Percentiles rank a stretch among this genome's conserved stretches.
These are phyloP conservation scores for Sinodicranocentrus sp. DNA, from an alignment of 2,888 invertebrate species.

Conservation along the genomic window DNA sequence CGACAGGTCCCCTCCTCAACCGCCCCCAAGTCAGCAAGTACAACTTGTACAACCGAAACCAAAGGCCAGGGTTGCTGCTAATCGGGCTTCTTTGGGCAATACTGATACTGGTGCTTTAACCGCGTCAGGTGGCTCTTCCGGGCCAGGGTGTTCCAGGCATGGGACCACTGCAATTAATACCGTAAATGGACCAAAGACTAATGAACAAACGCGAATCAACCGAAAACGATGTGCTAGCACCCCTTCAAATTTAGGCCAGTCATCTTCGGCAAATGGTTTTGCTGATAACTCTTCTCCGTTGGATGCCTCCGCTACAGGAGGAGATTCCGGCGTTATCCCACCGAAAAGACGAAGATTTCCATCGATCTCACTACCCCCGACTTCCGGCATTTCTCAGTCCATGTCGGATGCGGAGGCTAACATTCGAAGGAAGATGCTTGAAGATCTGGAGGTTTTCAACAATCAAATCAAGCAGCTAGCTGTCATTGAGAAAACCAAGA, in stretches of 20 bases:
- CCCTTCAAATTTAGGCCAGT: conserved; percentile 70
- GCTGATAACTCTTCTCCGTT: conserved; percentile 43
- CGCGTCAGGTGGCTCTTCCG: conserved; percentile 35
- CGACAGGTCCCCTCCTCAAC: conserved; percentile 52
- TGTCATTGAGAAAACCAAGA: conserved; percentile 70
- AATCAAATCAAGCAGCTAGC: conserved; percentile 70
- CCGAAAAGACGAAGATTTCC: conserved; percentile 74
- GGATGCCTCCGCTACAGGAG: conserved; percentile 25
- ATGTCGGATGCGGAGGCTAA: conserved; percentile 63
- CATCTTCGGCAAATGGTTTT: conserved; percentile 54
- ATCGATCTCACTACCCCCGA: conserved; percentile 67
- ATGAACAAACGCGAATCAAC: conserved; percentile 58
- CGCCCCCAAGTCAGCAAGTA: conserved; percentile 55
- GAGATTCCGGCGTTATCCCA: conserved; percentile 65
- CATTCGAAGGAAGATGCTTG: conserved; percentile 71
- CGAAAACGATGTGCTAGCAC: conserved; percentile 71
- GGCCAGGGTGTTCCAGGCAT: conserved; percentile 38
- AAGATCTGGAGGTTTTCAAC: conserved; percentile 72
- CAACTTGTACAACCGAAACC: conserved; percentile 60
- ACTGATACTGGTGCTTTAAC: conserved; percentile 55
- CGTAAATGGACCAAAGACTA: conserved; percentile 56
- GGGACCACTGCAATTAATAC: conserved; percentile 1
- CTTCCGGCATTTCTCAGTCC: conserved; percentile 58
- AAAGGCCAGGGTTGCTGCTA: conserved; percentile 38
- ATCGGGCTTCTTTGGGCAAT: conserved; percentile 48